Evolutionary conservation across 2,797 vertebrate species (phyloP).

Genomic region (Okamejei kenojei): DNA sequence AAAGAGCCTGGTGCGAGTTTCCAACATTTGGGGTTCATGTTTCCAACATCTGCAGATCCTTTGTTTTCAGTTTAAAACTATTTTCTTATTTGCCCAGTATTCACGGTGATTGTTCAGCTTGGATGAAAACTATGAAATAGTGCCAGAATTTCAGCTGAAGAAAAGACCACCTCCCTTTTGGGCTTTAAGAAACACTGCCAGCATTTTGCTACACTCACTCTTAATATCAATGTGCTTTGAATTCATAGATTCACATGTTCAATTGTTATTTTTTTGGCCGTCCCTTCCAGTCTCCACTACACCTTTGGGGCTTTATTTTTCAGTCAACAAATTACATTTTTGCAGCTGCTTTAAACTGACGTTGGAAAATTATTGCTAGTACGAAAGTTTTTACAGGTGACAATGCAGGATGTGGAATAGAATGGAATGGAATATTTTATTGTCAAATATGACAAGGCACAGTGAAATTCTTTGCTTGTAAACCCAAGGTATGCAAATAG

Average conservation of each 20-base stretch:
- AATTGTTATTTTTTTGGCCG: not conserved
- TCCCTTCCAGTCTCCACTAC: not conserved
- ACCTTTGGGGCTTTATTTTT: not conserved
- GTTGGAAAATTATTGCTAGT: not conserved
- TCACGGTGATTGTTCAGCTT: not conserved
- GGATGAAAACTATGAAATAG: not conserved
- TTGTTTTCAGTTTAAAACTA: not conserved
- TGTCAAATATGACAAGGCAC: too few relatives aligned
- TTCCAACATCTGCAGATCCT: not conserved
- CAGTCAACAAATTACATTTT: not conserved
- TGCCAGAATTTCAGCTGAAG: not conserved
- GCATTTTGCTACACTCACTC: not conserved
- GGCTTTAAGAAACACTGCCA: not conserved
- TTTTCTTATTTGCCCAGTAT: not conserved
- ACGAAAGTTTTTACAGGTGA: slow-evolving; percentile 10
- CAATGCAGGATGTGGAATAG: not conserved
- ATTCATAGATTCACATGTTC: not conserved
- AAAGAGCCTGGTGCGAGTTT: not conserved
- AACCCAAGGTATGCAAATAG: too few relatives aligned
- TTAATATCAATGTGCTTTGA: not conserved
- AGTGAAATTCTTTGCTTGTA: too few relatives aligned
- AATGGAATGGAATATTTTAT: too few relatives aligned
- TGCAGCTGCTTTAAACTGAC: not conserved
- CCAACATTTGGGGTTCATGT: not conserved
- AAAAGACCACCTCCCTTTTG: not conserved